phyloP scores from a whole-genome alignment of 1,140 invertebrate genomes.

The Drosophila repleta region DNA sequence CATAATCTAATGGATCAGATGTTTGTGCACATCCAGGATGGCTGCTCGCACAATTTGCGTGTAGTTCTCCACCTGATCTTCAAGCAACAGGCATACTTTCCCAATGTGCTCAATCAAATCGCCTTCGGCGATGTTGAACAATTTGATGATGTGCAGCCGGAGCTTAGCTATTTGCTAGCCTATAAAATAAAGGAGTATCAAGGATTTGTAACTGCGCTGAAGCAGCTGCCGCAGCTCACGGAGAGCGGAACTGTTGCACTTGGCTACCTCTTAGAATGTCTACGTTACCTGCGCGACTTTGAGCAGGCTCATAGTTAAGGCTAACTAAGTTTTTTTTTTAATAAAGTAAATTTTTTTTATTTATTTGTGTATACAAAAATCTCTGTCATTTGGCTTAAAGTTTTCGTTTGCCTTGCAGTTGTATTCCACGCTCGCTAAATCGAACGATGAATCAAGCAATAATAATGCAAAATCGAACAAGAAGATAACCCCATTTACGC shows the following conservation, averaged over 20 bases:
- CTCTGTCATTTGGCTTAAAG: background rate
- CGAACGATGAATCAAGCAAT: slow-evolving; percentile 38
- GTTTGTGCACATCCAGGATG: slow-evolving; percentile 80
- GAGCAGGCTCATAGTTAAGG: slow-evolving; percentile 12
- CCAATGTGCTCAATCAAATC: slow-evolving; percentile 78
- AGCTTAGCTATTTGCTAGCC: slow-evolving; percentile 53
- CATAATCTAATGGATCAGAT: slow-evolving; percentile 84
- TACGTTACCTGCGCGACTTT: slow-evolving; percentile 63
- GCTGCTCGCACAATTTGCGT: slow-evolving; percentile 84
- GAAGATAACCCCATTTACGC: slow-evolving; percentile 78
- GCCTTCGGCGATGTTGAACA: slow-evolving; percentile 72
- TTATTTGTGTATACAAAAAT: slow-evolving; percentile 13
- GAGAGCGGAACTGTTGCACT: slow-evolving; percentile 54
- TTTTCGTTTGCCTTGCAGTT: slow-evolving; percentile 50
- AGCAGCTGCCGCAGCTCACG: slow-evolving; percentile 47
- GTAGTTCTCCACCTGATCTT: slow-evolving; percentile 83
- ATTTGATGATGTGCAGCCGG: slow-evolving; percentile 61
- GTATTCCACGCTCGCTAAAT: slow-evolving; percentile 52
- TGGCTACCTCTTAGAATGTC: slow-evolving; percentile 68
- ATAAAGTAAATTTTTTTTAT: slow-evolving; percentile 30
- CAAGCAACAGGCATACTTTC: slow-evolving; percentile 69
- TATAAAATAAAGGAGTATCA: slow-evolving; percentile 70
- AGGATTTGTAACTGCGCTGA: slow-evolving; percentile 48
- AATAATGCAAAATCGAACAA: slow-evolving; percentile 55
- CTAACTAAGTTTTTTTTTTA: slow-evolving; percentile 8